phyloP scores from a whole-genome alignment of 2,113 vertebrate species.

The Psophia crepitans region DNA sequence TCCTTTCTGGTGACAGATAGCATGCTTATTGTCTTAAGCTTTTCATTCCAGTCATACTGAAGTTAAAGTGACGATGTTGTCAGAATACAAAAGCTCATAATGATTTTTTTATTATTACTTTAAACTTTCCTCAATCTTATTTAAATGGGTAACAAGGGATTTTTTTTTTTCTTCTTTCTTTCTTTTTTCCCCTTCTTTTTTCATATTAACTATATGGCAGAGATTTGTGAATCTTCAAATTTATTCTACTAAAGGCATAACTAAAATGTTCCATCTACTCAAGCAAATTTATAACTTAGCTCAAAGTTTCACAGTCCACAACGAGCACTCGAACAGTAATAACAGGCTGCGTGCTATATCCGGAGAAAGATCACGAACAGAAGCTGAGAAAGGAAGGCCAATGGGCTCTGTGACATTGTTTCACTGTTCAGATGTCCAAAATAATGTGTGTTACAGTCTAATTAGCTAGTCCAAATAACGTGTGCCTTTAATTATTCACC shows the following conservation, averaged over 20 bases:
- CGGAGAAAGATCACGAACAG: background rate
- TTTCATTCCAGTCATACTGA: background rate
- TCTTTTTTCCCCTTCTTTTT: background rate
- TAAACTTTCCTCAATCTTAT: background rate
- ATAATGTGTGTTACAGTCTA: background rate
- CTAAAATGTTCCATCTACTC: background rate
- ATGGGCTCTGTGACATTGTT: background rate
- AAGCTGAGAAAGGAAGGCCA: background rate
- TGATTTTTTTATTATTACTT: background rate
- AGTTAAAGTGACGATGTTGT: background rate
- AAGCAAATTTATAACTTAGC: background rate
- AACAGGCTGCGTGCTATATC: background rate
- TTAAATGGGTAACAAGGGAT: background rate
- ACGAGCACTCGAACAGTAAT: background rate
- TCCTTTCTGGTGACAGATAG: slow-evolving; percentile 7
- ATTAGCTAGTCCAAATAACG: background rate
- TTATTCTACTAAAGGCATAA: background rate
- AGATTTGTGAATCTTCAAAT: background rate
- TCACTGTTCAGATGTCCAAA: background rate
- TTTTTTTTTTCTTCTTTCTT: background rate
- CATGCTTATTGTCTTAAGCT: background rate
- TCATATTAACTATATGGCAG: background rate
- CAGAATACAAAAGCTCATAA: background rate
- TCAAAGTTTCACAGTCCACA: background rate
- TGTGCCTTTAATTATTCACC: background rate